Percentiles rank a stretch among this genome's conserved stretches.
Conservation (phyloP, 2,888 invertebrate species). For the Tethea ocularis region DNA sequence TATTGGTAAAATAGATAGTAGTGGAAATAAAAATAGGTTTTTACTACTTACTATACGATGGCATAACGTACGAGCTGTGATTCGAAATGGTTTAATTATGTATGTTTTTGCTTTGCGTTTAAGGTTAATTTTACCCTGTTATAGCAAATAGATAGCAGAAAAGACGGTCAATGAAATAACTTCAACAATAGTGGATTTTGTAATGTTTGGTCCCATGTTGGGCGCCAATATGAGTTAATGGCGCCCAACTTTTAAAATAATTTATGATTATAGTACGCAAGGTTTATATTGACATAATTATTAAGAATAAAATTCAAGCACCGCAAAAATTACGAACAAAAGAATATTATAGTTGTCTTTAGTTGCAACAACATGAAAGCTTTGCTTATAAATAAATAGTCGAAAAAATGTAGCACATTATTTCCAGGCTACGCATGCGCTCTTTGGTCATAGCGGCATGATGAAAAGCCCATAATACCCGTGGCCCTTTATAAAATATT, state of each 20-base stretch:
- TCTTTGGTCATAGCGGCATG: conserved; percentile 32
- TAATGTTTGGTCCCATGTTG: conserved; percentile 18
- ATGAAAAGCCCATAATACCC: conserved; percentile 50
- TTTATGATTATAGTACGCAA: neutral
- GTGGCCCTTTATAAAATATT: conserved; percentile 56
- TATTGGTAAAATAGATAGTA: conserved; percentile 35
- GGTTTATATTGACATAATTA: neutral
- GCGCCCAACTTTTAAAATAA: conserved; percentile 16
- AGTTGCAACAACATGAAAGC: neutral
- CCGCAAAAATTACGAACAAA: neutral
- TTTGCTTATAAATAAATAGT: neutral
- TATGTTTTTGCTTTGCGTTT: neutral
- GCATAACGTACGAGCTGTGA: conserved; percentile 14
- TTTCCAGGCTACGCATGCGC: conserved; percentile 26
- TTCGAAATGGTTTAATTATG: conserved; percentile 3
- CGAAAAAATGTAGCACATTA: too few species aligned
- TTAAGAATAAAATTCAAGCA: neutral
- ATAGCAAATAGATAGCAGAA: neutral
- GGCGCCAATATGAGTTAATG: conserved; percentile 31
- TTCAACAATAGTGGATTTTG: neutral
- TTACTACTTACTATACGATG: conserved; percentile 21
- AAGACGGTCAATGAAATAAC: neutral
- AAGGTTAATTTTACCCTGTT: neutral
- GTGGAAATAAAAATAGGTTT: conserved; percentile 44
- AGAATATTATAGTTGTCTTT: neutral